phyloP scores from a whole-genome alignment of 2,113 vertebrate genomes.

The Hemiscyllium ocellatum region DNA sequence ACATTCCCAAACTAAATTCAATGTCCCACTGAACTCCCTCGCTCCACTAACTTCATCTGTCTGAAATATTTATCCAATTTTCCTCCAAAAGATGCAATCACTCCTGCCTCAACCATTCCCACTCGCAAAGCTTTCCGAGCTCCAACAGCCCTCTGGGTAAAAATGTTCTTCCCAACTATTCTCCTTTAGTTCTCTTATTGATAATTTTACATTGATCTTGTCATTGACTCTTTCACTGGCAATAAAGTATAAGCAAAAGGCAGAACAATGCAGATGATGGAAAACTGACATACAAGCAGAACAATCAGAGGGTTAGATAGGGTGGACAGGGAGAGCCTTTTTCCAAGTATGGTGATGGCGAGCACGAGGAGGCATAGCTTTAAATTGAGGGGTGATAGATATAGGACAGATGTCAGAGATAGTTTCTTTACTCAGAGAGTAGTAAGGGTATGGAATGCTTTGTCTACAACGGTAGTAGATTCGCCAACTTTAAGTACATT shows the following conservation, averaged over 20 bases:
- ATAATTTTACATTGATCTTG: not conserved
- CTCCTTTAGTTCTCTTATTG: not conserved
- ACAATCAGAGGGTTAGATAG: no score
- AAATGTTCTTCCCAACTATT: not conserved
- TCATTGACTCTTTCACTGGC: not conserved
- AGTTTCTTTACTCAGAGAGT: no score
- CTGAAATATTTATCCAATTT: slow-evolving; percentile 1
- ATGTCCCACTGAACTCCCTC: not conserved
- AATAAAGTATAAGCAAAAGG: not conserved
- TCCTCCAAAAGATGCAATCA: not conserved
- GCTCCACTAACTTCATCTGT: not conserved
- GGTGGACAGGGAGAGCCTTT: no score
- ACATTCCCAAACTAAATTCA: not conserved
- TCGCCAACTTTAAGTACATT: no score
- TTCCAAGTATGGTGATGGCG: no score
- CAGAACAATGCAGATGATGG: not conserved
- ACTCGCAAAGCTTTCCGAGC: not conserved
- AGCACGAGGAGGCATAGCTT: no score
- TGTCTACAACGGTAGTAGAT: no score
- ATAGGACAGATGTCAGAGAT: no score
- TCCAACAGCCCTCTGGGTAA: not conserved
- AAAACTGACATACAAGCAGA: not conserved
- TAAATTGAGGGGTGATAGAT: no score
- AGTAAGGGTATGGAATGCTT: no score
- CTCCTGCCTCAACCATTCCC: not conserved